Conservation (phyloP, 2,797 vertebrate genomes). For the Pseudomugil gertrudae region DNA sequence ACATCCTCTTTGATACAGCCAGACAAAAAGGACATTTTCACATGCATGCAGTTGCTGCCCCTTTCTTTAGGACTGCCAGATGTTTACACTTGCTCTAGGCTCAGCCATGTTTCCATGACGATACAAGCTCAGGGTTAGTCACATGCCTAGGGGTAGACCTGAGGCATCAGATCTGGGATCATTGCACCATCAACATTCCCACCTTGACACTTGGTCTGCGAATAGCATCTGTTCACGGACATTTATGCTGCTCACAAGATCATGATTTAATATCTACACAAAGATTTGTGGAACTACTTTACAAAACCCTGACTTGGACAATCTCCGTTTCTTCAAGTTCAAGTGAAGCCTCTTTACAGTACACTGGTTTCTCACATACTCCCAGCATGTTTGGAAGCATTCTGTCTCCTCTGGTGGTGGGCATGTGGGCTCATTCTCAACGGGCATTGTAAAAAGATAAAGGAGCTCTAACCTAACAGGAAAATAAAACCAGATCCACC, state of each 20-base stretch:
- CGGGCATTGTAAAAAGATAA: conserved; percentile 72
- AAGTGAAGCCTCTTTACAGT: conserved; percentile 34
- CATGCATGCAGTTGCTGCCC: conserved; percentile 69
- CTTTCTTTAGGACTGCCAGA: conserved; percentile 73
- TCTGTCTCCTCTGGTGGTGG: conserved; percentile 49
- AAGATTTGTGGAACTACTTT: conserved; percentile 3
- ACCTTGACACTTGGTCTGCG: conserved; percentile 30
- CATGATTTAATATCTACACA: conserved; percentile 12
- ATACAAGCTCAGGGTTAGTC: conserved; percentile 73
- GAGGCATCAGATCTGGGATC: conserved; percentile 58
- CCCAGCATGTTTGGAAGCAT: conserved; percentile 34
- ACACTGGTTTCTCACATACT: conserved; percentile 23
- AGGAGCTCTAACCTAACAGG: conserved; percentile 66
- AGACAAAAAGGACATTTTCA: conserved; percentile 50
- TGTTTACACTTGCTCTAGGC: conserved; percentile 79
- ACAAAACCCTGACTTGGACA: conserved; percentile 2
- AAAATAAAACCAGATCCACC: conserved; percentile 77
- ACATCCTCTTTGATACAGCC: conserved; percentile 38
- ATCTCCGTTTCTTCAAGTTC: conserved; percentile 38
- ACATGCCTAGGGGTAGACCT: conserved; percentile 66
- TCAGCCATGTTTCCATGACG: conserved; percentile 82
- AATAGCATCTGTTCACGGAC: conserved; percentile 10
- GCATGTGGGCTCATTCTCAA: conserved; percentile 70
- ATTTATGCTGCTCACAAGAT: background rate
- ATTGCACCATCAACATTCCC: conserved; percentile 30